Conservation (phyloP, 2,113 vertebrate genomes). For the Thalassarche chlororhynchos region DNA sequence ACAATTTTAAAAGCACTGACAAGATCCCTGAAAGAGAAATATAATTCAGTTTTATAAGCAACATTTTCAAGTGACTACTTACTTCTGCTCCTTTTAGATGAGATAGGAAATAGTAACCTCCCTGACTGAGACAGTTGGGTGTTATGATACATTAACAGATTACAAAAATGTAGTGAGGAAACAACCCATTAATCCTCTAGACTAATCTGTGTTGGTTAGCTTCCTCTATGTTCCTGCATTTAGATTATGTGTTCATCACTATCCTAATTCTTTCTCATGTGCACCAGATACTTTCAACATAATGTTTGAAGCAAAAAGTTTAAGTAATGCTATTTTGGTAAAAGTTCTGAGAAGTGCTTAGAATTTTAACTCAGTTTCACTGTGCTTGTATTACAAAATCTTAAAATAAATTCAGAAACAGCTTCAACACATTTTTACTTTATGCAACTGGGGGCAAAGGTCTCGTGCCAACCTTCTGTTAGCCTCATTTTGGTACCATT, state of each 20-base stretch:
- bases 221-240: not conserved
- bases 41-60: slow-evolving; percentile 60
- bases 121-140: not conserved
- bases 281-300: not conserved
- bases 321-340: slow-evolving; percentile 36
- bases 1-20: slow-evolving; percentile 50
- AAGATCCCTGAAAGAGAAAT: slow-evolving; percentile 29
- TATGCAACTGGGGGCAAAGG: not conserved
- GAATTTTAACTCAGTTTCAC: slow-evolving; percentile 31
- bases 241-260: not conserved
- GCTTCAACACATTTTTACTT: not conserved
- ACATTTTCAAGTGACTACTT: slow-evolving; percentile 46
- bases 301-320: not conserved
- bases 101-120: not conserved
- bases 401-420: not conserved
- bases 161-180: slow-evolving; percentile 33
- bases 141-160: slow-evolving; percentile 35
- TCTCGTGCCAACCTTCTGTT: not conserved
- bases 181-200: slow-evolving; percentile 29
- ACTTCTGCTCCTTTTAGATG: not conserved
- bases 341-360: not conserved
- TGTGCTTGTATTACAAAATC: not conserved
- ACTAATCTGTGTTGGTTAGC: slow-evolving; percentile 46
- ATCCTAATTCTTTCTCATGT: slow-evolving; percentile 46
- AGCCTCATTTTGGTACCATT: not conserved